Evolutionary conservation across 2,113 vertebrate genomes (phyloP), one percentile per base, ranked within the genome.

Genomic region (Australoheros scitulus): DNA sequence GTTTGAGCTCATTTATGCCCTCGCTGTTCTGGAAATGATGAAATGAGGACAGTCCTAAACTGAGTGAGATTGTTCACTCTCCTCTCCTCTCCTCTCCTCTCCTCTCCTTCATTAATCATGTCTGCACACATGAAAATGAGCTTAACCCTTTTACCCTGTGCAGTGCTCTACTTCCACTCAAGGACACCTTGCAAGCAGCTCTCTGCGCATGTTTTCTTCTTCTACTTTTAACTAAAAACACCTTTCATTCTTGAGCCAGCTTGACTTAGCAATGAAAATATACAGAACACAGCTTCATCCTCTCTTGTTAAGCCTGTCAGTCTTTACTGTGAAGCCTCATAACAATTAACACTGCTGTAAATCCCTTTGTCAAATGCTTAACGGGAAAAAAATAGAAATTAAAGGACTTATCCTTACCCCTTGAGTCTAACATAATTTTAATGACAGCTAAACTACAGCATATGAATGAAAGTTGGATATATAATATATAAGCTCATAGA

Each of bases 81-180:
- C 1, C 61, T 59, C 5, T 56, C 6, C 38, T 77, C 7, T 81
- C 57, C 56, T 80, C 17, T 65, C 15, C 47, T 79, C 57, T 55
- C 63, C 56, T 76, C 60, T 77, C 41, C 32, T 52, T 80, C 85
- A 92, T 94, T 92, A 94, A 91, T 94, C 94, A 93, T 78, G 14
- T 79, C 86, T 82, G 61, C 61, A 85, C 86, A 85, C 84, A 89
- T 89, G 82, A 90, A 93, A 89, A 92, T 88, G 75, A 91, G 82
- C 89, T 88, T 88, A 87, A 91, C 88, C 83, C 59, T 89, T 34
- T 90, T 82, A 84, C 72, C 61, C 56, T 50, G 22, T 61, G 68
- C 75, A 24, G 80, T 80, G 91, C 81, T 90, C 87, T 18, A 91
- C 90, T 91, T 94, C 65, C 76, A 89, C 84, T 89, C 77, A 93